Evolutionary conservation across 2,797 vertebrate genomes (phyloP).

Genomic region (Alauda arvensis): DNA sequence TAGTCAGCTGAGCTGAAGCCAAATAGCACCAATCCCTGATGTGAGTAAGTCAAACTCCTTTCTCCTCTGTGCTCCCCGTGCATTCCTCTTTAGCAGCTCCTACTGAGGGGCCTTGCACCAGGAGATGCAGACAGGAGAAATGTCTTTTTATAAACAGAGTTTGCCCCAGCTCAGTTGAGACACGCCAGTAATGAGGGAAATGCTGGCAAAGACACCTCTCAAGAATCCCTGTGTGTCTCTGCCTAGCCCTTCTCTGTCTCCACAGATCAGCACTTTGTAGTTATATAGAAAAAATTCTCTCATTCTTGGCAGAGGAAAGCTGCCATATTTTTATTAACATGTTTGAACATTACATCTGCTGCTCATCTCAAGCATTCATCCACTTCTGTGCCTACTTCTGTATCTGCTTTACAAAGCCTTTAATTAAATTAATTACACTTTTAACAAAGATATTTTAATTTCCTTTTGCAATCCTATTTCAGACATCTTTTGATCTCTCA

Average conservation of each 20-base stretch:
- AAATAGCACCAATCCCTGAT: background rate
- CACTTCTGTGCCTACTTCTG: background rate
- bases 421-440: constrained; percentile 46
- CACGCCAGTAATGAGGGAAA: background rate
- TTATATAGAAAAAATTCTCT: background rate
- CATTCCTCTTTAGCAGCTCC: background rate
- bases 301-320: constrained; percentile 9
- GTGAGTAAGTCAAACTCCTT: background rate
- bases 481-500: constrained; percentile 33
- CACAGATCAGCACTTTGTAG: constrained; percentile 4
- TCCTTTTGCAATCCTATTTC: constrained; percentile 34
- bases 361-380: constrained; percentile 11
- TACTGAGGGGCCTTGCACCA: background rate
- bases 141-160: background rate
- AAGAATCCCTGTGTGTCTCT: background rate
- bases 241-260: background rate
- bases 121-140: background rate
- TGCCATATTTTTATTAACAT: constrained; percentile 28
- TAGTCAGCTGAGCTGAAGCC: background rate
- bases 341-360: constrained; percentile 52
- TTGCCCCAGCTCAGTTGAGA: background rate
- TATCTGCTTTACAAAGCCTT: constrained; percentile 8
- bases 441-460: background rate
- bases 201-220: background rate
- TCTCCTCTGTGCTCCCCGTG: background rate